These are phyloP conservation scores for Andinoacara biseriatus DNA, from an alignment of 2,113 vertebrate genomes.

Conservation along the genomic window DNA sequence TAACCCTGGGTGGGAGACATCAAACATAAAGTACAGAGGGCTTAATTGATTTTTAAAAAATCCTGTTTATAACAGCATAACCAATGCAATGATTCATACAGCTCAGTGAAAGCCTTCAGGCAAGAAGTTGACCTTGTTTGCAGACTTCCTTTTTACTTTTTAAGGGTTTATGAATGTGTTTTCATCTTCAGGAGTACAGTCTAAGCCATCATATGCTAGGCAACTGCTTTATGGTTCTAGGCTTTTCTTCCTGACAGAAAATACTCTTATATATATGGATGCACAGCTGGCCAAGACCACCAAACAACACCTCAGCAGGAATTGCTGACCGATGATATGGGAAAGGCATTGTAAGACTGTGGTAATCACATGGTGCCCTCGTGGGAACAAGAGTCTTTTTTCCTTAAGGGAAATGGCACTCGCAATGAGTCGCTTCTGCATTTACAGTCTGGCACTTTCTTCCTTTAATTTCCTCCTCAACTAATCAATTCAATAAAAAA, in stretches of 20 bases:
- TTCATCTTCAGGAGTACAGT: conserved; percentile 42
- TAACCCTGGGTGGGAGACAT: conserved; percentile 66
- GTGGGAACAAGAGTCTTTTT: background rate
- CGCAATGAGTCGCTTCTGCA: conserved; percentile 18
- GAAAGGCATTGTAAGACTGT: conserved; percentile 1
- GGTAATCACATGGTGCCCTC: conserved; percentile 24
- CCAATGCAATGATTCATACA: conserved; percentile 64
- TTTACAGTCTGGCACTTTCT: background rate
- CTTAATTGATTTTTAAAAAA: conserved; percentile 67
- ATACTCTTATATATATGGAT: conserved; percentile 32
- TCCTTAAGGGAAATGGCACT: background rate
- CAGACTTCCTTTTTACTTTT: conserved; percentile 50
- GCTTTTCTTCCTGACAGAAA: conserved; percentile 29
- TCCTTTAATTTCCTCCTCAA: background rate
- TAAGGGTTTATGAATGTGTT: conserved; percentile 45
- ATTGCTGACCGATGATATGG: conserved; percentile 8
- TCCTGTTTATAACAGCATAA: conserved; percentile 65
- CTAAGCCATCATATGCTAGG: conserved; percentile 34
- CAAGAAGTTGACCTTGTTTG: conserved; percentile 67
- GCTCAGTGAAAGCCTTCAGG: conserved; percentile 61
- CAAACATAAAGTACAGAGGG: conserved; percentile 56
- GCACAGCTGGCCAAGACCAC: conserved; percentile 43
- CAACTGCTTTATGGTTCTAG: background rate
- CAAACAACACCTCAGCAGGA: background rate
- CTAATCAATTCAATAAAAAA: background rate